Conservation (phyloP, 2,797 vertebrate species). For the Acestrorhynchus altus region DNA sequence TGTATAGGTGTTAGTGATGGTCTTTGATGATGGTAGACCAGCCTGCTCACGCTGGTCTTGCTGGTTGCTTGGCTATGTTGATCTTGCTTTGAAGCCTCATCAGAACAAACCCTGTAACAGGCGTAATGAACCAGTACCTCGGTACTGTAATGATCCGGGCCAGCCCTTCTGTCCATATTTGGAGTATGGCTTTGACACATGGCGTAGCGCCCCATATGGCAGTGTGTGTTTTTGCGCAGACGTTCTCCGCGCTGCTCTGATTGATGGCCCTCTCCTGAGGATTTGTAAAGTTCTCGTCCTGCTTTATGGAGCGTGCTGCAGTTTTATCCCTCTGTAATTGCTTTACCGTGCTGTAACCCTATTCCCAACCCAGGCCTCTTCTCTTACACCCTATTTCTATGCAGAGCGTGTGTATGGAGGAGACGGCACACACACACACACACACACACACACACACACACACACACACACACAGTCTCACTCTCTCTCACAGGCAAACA, state of each 20-base stretch:
- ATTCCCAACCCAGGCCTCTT: constrained; percentile 54
- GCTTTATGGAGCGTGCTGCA: constrained; percentile 56
- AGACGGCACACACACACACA: neutral
- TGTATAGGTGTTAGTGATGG: no score
- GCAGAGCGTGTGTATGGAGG: constrained; percentile 51
- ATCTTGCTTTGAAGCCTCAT: no score
- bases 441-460: neutral
- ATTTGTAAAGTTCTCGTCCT: constrained; percentile 54
- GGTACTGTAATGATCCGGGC: no score
- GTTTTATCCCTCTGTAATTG: constrained; percentile 69
- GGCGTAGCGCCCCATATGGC: neutral
- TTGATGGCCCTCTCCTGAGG: constrained; percentile 51
- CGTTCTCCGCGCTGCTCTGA: constrained; percentile 34
- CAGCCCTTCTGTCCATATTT: neutral
- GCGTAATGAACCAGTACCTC: no score
- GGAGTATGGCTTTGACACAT: neutral
- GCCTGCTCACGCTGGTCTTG: no score
- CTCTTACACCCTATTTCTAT: constrained; percentile 60
- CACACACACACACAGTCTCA: neutral
- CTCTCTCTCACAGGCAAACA: neutral
- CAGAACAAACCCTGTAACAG: no score
- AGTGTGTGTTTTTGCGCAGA: constrained; percentile 33
- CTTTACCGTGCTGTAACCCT: constrained; percentile 61
- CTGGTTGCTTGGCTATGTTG: no score
- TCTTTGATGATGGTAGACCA: no score